Evolutionary conservation across 2,888 invertebrate genomes (phyloP), one percentile per base, ranked within the genome.

Genomic region (Cephus rjabovi): DNA sequence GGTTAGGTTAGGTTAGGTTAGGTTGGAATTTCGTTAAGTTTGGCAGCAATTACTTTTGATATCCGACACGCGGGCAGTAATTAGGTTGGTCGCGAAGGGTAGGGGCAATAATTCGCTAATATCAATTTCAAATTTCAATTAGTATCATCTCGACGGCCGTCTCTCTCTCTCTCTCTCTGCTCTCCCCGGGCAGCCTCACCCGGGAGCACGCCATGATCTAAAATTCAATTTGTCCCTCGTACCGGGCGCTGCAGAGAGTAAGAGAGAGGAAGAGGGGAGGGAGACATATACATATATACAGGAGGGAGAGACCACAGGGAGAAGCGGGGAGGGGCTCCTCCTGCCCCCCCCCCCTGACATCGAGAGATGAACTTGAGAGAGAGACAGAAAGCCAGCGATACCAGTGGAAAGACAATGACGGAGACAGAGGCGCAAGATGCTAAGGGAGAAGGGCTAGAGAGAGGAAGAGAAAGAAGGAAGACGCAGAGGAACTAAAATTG

Each of bases 51-150:
- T 90, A 90, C 90, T 90, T 90, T 90, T 90, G 90, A 90, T 90
- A 90, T 87, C 89, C 89, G 89, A 90, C 90, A 90, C 90, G 90
- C 89, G 89, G 86, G 78, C 81, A 86, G 89, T 90, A 91, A 90
- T 88, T 87, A 86, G 86, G 89, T 88, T 85, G 80, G 79, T 75
- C 73, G 34, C 73, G 33, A 75, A 80, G 81, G 83, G 85, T 85
- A 84, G 89, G 87, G 89, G 89, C 89, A 91, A 91, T 90, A 91
- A 91, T 91, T 90, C 89, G 90, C 91, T 91, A 91, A 91, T 91
- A 91, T 91, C 91, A 91, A 91, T 91, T 91, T 91, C 91, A 91
- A 91, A 91, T 91, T 91, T 91, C 91, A 91, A 91, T 91, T 91
- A 91, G 91, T 90, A 91, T 91, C 90, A 91, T 91, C 91, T 90